Conservation (phyloP, 2,888 invertebrate genomes). For the Nesidiocoris tenuis region DNA sequence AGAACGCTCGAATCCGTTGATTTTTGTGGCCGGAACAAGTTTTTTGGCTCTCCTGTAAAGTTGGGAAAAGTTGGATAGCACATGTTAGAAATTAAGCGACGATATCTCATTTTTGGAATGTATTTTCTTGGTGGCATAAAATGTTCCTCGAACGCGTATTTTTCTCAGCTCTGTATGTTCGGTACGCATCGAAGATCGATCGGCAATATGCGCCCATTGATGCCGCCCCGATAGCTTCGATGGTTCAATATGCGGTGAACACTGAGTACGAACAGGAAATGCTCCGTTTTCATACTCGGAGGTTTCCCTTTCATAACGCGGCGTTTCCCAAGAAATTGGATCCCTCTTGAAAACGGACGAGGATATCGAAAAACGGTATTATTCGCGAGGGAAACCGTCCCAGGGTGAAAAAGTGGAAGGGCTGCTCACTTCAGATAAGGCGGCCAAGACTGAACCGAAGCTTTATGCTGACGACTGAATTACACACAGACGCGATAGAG, state of each 20-base stretch:
- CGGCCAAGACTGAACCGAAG: neutral
- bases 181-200: too few relatives aligned
- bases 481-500: neutral
- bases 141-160: too few relatives aligned
- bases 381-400: conserved; percentile 13
- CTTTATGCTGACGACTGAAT: neutral
- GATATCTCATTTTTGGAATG: too few relatives aligned
- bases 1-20: too few relatives aligned
- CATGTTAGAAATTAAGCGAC: too few relatives aligned
- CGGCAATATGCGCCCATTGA: neutral
- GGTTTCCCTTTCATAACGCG: neutral
- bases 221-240: neutral
- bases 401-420: neutral
- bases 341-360: conserved; percentile 6
- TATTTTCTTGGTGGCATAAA: too few relatives aligned
- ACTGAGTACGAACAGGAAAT: neutral
- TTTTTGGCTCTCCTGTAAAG: too few relatives aligned
- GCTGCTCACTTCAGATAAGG: conserved; percentile 25
- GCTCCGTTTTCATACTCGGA: neutral
- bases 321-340: conserved; percentile 9
- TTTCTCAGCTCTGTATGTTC: too few relatives aligned
- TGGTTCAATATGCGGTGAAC: neutral
- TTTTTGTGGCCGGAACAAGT: too few relatives aligned
- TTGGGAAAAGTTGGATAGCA: too few relatives aligned
- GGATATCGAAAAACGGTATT: conserved; percentile 30